Evolutionary conservation across 2,797 vertebrate genomes (phyloP), one percentile per base, ranked within the genome.

Genomic region (Austrolebias charrua): DNA sequence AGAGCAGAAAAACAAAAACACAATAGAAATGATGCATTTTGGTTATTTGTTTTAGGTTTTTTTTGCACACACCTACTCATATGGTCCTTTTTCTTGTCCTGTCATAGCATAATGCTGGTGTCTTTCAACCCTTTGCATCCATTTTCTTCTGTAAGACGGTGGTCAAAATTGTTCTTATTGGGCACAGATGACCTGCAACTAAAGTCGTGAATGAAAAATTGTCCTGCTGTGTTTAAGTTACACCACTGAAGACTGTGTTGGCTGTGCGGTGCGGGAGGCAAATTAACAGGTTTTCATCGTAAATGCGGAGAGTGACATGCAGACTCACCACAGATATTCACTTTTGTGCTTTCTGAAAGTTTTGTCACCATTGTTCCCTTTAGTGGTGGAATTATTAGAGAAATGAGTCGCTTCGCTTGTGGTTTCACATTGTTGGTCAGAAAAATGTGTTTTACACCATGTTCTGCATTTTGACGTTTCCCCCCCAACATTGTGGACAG

Each of bases 21-120:
- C 40, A 73, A 55, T 60, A 42, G 68, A 58, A 80, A 42, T 16
- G 6, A 18, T 69, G 35, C 31, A 29, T 4, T 2, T 20, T 19
- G 28, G 40, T 60, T 47, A 58, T 79, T 53, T 63, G 6, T 52
- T 14, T 42, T 44, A 35, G 19, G 31, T 20, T 45, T 38, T 59
- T 67, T 79, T 85, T 83, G 78, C 82, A 81, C 79, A 85, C 71
- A 61, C 45, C 64, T 76, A 68, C 35, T 73, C 43, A 28, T 75
- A 61, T 86, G 80, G 83, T 83, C 85, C 73, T 79, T 75, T 38
- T 69, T 78, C 12, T 68, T 40, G 48, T 71, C 66, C 50, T 45
- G 65, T 67, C 54, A 15, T 71, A 55, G 57, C 68, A 44, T 58
- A 74, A 75, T 85, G 83, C 85, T 88, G 86, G 87, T 87, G 82